These are phyloP conservation scores for Orius insidiosus DNA, from an alignment of 1,140 invertebrate genomes.

Conservation along the genomic window DNA sequence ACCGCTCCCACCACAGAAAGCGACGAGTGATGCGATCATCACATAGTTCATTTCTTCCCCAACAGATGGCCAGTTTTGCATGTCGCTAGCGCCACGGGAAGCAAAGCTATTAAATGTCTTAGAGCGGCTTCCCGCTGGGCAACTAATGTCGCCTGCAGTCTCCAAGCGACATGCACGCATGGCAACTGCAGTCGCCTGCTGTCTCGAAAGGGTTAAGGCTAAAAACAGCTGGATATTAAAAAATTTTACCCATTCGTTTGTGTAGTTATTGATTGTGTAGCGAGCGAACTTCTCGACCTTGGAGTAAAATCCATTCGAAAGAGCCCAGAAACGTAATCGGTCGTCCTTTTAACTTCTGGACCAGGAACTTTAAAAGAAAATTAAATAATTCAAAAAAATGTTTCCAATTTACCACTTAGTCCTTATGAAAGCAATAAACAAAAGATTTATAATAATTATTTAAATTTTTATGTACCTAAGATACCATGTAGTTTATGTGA, in stretches of 20 bases:
- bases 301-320: conserved; percentile 50
- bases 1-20: too few species aligned
- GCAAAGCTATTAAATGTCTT: too few species aligned
- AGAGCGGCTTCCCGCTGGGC: too few species aligned
- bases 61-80: too few species aligned
- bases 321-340: conserved; percentile 61
- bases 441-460: neutral
- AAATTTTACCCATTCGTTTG: neutral
- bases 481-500: conserved; percentile 50
- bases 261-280: conserved; percentile 8
- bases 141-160: too few species aligned
- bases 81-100: too few species aligned
- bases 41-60: too few species aligned
- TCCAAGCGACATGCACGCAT: too few species aligned
- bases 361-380: conserved; percentile 37
- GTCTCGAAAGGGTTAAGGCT: too few species aligned
- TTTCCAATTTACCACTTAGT: neutral
- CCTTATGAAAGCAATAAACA: neutral
- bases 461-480: conserved; percentile 30
- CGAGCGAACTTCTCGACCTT: conserved; percentile 27
- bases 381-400: conserved; percentile 13
- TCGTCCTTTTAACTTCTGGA: conserved; percentile 52
- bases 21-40: too few species aligned
- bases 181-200: too few species aligned
- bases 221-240: too few species aligned